phyloP scores from a whole-genome alignment of 2,888 invertebrate genomes.

The Agriopis marginaria region DNA sequence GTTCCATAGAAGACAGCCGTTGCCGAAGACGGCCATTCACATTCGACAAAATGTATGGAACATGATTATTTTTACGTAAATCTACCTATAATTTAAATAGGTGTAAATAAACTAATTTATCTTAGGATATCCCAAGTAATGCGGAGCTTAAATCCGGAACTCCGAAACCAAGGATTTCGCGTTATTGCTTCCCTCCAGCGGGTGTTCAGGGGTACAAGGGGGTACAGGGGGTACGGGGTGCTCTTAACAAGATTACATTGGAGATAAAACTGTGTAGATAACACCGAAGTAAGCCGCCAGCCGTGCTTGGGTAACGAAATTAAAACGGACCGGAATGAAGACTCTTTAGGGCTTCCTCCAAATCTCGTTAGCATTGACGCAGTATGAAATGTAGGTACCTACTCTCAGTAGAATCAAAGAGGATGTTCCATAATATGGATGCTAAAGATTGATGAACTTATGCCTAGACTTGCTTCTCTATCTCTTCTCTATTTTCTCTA shows the following conservation, averaged over 20 bases:
- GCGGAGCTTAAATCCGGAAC: constrained; percentile 76
- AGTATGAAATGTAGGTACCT: not conserved
- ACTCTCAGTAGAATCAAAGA: not conserved
- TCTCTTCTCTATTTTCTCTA: no score
- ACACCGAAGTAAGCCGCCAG: constrained; percentile 79
- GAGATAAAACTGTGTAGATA: constrained; percentile 83
- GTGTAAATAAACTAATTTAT: constrained; percentile 62
- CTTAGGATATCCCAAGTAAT: constrained; percentile 70
- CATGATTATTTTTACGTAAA: not conserved
- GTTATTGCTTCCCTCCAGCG: constrained; percentile 71
- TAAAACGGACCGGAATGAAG: constrained; percentile 69
- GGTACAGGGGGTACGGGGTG: constrained; percentile 54
- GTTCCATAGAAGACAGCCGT: no score
- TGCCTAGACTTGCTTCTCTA: no score
- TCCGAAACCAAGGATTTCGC: constrained; percentile 80
- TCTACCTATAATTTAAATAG: constrained; percentile 21
- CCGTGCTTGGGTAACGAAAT: constrained; percentile 70
- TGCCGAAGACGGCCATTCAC: no score
- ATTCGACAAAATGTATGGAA: no score
- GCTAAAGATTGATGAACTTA: no score
- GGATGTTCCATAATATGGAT: not conserved
- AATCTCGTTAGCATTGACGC: constrained; percentile 23
- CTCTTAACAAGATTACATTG: constrained; percentile 86
- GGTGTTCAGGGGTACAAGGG: constrained; percentile 39
- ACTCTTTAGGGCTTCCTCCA: constrained; percentile 23